phyloP scores from a whole-genome alignment of 2,888 invertebrate species.

The Microctonus hyperodae region DNA sequence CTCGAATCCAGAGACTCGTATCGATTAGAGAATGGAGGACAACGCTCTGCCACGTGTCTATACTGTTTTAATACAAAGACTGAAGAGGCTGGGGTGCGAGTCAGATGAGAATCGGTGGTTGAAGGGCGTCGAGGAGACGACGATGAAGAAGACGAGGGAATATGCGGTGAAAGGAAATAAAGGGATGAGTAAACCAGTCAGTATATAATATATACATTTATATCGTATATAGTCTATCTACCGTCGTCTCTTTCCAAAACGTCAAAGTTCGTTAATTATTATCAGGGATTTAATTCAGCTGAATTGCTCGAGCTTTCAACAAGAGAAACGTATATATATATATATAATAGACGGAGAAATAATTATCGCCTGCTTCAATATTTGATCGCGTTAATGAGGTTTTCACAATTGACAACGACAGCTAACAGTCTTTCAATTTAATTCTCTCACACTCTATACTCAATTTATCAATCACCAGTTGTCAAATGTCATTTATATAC shows the following conservation, averaged over 20 bases:
- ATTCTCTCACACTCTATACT: slow-evolving; percentile 11
- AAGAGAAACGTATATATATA: slow-evolving; percentile 3
- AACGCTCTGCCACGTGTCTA: slow-evolving; percentile 30
- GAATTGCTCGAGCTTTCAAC: slow-evolving; percentile 4
- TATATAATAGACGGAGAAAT: slow-evolving; percentile 1
- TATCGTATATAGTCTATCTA: not conserved
- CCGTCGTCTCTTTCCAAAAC: slow-evolving; percentile 21
- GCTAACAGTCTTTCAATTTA: slow-evolving; percentile 16
- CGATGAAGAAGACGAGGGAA: not conserved
- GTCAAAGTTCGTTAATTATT: slow-evolving; percentile 34
- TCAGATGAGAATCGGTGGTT: slow-evolving; percentile 35
- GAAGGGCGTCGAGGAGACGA: slow-evolving; percentile 2
- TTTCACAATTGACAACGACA: slow-evolving; percentile 5
- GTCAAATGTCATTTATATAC: slow-evolving; percentile 9
- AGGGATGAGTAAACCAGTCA: not conserved
- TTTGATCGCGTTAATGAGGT: slow-evolving; percentile 30
- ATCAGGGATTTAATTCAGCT: slow-evolving; percentile 30
- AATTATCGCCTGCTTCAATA: slow-evolving; percentile 21
- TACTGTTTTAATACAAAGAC: slow-evolving; percentile 42
- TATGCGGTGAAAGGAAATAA: slow-evolving; percentile 1
- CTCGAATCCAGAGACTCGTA: slow-evolving; percentile 38
- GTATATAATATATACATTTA: not conserved
- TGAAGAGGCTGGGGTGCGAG: slow-evolving; percentile 13
- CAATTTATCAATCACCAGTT: slow-evolving; percentile 24
- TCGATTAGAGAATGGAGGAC: slow-evolving; percentile 44